A percentile compares a stretch with the other conserved stretches of the same genome.
phyloP scores from a whole-genome alignment of 2,113 vertebrate genomes.

The Hiodon tergisus region DNA sequence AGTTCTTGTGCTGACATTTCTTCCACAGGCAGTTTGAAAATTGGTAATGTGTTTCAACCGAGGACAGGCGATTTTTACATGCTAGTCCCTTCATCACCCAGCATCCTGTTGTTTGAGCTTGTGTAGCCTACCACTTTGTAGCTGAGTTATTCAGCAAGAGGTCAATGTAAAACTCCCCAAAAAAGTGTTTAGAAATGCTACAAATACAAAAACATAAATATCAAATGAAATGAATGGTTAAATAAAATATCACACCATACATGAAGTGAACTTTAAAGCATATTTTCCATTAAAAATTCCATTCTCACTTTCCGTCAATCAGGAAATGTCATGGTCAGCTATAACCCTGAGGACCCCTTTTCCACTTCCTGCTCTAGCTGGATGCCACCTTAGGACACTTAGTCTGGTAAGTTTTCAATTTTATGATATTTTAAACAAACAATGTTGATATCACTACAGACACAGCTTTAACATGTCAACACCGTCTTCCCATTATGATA shows the following conservation, averaged over 20 bases:
- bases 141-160: neutral
- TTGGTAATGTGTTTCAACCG: no score
- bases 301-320: neutral
- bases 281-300: neutral
- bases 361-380: neutral
- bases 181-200: neutral
- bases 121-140: no score
- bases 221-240: neutral
- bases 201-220: slow-evolving; percentile 10
- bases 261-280: slow-evolving; percentile 5
- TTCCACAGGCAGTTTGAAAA: no score
- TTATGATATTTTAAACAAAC: slow-evolving; percentile 5
- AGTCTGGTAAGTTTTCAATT: slow-evolving; percentile 1
- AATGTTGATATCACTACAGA: slow-evolving; percentile 4
- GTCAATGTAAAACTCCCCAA: slow-evolving; percentile 4
- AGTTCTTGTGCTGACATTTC: no score
- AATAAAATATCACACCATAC: neutral
- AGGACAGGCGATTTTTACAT: no score
- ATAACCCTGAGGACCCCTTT: slow-evolving; percentile 11
- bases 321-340: slow-evolving; percentile 13
- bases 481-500: slow-evolving; percentile 12
- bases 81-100: no score
- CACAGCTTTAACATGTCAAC: slow-evolving; percentile 11
- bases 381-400: neutral
- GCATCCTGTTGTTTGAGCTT: no score